A percentile compares a stretch with the other conserved stretches of the same genome.
phyloP scores from a whole-genome alignment of 2,797 vertebrate genomes.

The Rhynchonycteris naso region DNA sequence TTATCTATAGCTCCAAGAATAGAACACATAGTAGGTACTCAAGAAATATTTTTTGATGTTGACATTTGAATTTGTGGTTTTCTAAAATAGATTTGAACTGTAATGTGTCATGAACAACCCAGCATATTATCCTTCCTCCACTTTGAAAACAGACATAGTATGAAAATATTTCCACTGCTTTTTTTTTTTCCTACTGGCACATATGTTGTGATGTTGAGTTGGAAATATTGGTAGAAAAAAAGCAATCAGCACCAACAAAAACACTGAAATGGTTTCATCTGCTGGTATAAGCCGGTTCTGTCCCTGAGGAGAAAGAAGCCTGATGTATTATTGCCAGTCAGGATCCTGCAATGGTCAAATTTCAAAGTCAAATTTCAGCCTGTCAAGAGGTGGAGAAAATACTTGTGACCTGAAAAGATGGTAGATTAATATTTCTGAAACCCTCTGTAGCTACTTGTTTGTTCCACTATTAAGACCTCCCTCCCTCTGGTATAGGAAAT shows the following conservation, averaged over 20 bases:
- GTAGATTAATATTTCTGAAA: constrained; percentile 76
- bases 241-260: not conserved
- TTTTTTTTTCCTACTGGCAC: not conserved
- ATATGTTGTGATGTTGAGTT: not conserved
- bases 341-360: constrained; percentile 58
- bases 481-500: not conserved
- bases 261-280: constrained; percentile 43
- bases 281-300: constrained; percentile 15
- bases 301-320: constrained; percentile 51
- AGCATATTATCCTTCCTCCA: not conserved
- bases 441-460: constrained; percentile 42
- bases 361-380: constrained; percentile 69
- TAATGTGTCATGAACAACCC: not conserved
- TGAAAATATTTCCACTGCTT: not conserved
- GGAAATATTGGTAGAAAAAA: not conserved
- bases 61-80: not conserved
- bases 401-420: constrained; percentile 70
- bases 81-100: not conserved
- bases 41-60: constrained; percentile 21
- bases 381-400: constrained; percentile 74
- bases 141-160: constrained; percentile 25
- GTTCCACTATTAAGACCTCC: constrained; percentile 52
- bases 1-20: not conserved
- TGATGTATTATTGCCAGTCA: constrained; percentile 35
- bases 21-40: not conserved